Percentiles rank a stretch among this genome's conserved stretches.
Evolutionary conservation across 2,797 vertebrate species (phyloP).

Genomic region (Rhincodon typus): DNA sequence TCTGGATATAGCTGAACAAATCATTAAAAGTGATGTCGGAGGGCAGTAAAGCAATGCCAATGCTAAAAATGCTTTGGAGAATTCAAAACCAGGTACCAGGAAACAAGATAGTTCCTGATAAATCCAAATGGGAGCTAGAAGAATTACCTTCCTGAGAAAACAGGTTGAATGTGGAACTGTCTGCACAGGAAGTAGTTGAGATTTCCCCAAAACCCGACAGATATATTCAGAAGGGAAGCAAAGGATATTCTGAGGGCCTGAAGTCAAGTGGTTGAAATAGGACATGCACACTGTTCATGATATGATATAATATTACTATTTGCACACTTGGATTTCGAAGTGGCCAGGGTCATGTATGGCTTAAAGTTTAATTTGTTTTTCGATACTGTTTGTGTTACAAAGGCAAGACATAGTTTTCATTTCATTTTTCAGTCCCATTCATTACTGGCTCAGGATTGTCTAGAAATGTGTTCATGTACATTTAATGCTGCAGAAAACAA

Average conservation of each 20-base stretch:
- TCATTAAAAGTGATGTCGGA: not conserved
- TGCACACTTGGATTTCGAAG: too few relatives aligned
- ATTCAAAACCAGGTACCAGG: not conserved
- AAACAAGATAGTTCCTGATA: not conserved
- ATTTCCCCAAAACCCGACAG: not conserved
- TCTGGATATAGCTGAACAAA: not conserved
- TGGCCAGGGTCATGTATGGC: too few relatives aligned
- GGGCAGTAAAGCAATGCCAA: not conserved
- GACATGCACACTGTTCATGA: too few relatives aligned
- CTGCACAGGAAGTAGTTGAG: not conserved
- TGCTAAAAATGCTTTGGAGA: not conserved
- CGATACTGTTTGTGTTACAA: too few relatives aligned
- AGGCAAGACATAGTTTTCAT: too few relatives aligned
- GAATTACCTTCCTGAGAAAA: not conserved
- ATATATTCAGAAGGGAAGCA: not conserved
- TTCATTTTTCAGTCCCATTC: too few relatives aligned
- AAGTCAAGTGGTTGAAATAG: not conserved
- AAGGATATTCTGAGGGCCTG: not conserved
- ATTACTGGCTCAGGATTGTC: too few relatives aligned
- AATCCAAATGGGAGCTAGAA: not conserved
- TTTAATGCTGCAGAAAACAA: too few relatives aligned
- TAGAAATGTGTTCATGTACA: too few relatives aligned
- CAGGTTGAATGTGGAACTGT: not conserved
- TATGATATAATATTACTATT: too few relatives aligned
- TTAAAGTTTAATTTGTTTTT: too few relatives aligned